Evolutionary conservation across 2,113 vertebrate species (phyloP).

Genomic region (Entomyzon cyanotis): DNA sequence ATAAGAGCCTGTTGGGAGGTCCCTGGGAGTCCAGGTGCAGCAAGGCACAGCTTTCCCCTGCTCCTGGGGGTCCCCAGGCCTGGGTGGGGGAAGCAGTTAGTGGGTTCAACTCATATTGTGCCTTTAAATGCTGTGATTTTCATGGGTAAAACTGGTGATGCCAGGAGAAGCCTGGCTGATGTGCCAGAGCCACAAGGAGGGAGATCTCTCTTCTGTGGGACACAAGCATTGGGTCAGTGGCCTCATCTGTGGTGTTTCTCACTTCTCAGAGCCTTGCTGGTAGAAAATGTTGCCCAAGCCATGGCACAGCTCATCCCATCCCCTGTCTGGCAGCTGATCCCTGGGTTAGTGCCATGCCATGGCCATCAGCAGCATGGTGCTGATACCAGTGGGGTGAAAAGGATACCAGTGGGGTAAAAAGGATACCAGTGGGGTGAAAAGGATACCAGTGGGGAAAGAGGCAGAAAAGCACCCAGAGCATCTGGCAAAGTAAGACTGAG

Average conservation of each 20-base stretch:
- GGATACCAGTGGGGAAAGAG: no score
- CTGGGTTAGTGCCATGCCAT: no score
- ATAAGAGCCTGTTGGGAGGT: neutral
- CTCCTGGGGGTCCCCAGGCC: neutral
- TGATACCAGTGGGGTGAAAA: no score
- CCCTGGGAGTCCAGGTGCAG: rapidly evolving
- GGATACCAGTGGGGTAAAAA: no score
- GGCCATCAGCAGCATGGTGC: neutral
- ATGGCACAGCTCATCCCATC: rapidly evolving
- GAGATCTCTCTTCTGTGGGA: neutral
- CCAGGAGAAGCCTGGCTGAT: neutral
- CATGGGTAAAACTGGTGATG: neutral
- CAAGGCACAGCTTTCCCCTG: neutral
- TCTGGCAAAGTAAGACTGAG: neutral
- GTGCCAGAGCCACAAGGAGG: neutral
- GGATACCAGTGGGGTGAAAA: no score
- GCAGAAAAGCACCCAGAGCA: neutral
- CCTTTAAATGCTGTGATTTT: neutral
- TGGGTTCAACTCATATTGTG: neutral
- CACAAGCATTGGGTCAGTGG: neutral
- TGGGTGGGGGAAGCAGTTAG: neutral
- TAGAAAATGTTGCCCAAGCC: neutral
- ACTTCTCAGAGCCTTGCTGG: neutral
- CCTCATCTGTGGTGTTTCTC: neutral
- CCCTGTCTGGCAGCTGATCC: neutral